Evolutionary conservation across 1,140 invertebrate species (phyloP), one percentile per base, ranked within the genome.

Genomic region (Lineus longissimus): DNA sequence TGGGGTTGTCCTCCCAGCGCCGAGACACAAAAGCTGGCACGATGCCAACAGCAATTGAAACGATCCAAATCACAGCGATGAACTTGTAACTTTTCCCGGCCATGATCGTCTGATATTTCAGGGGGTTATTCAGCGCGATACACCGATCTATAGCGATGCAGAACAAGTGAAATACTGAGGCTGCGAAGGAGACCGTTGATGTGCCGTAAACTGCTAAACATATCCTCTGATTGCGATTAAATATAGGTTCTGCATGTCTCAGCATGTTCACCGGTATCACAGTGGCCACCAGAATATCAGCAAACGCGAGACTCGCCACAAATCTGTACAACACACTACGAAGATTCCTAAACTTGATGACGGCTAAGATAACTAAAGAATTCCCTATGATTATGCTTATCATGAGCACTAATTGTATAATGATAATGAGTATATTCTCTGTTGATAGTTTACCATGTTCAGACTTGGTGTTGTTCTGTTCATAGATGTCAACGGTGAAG

Each of bases 351-450:
- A 64, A 67, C n/a, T 58, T 62, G 2, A 45, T 17, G 33, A 67
- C 61, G 2, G 67, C 67, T 2, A 58, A 40, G 2, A 71, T 25
- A 1, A 71, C 67, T 30, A 71, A 47, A 0, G 43, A n/a, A 58
- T 69, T 71, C 15, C 70, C 70, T 22, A n/a, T 22, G 1, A 67
- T 47, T 31, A 71, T 65, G 27, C 60, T n/a, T n/a, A 69, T n/a
- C 63, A 67, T 69, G 19, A 61, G 19, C 0, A 64, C 19, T 13
- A 36, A 36, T 36, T 36, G 33, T 7, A 36, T 15, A 15, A 36
- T 15, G 4, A 36, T 36, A 7, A 36, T 36, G 15, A 36, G 4
- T 4, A 36, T 36, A 36, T 36, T 36, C 15, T 36, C 33, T 36
- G 33, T 36, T 15, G 4, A n/a, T n/a, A n/a, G 4, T 36, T 36